Evolutionary conservation across 2,888 invertebrate genomes (phyloP), one percentile per base, ranked within the genome.

Genomic region (Synanthedon tipuliformis): DNA sequence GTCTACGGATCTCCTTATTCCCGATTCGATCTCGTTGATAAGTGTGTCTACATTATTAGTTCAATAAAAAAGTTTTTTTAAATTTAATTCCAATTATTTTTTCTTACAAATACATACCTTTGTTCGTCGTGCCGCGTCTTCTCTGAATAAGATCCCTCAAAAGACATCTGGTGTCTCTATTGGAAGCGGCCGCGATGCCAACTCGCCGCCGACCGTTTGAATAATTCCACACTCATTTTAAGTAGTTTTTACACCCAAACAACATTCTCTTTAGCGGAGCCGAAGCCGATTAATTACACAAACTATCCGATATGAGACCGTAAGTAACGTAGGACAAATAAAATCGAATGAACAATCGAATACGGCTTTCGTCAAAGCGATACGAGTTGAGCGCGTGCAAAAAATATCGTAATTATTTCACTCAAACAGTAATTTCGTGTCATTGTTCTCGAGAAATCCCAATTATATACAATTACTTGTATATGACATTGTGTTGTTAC

Each of bases 391-490:
- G 59, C 64, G 59, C 65, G 63, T 66, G 76, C 78, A 79, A 81
- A 81, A 75, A 72, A 61, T 62, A 73, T 73, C 64, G 77, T 75
- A 85, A 87, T 86, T 86, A 85, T 85, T 85, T 79, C 75, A 78
- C 67, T 73, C 81, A 81, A 78, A 75, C 76, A 78, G 82, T 79
- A 85, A 86, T 86, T 84, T 84, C 64, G 72, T 69, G 75, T 83
- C 85, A 85, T 86, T 86, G 86, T 87, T 86, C 86, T 81, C 74
- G 69, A 81, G 85, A 85, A 86, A 82, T 77, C 76, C 81, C 85
- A 86, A 87, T 87, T 87, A 87, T 83, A 82, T 85, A 85, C 84
- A 85, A 87, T 86, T 87, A 86, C 83, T 72, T 69, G 79, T 82
- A 83, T 85, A 83, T 81, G 82, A 84, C 85, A 84, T 74, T 81